Percentiles rank a stretch among this genome's conserved stretches.
phyloP scores from a whole-genome alignment of 2,888 invertebrate genomes.

The Cephus pulcher region DNA sequence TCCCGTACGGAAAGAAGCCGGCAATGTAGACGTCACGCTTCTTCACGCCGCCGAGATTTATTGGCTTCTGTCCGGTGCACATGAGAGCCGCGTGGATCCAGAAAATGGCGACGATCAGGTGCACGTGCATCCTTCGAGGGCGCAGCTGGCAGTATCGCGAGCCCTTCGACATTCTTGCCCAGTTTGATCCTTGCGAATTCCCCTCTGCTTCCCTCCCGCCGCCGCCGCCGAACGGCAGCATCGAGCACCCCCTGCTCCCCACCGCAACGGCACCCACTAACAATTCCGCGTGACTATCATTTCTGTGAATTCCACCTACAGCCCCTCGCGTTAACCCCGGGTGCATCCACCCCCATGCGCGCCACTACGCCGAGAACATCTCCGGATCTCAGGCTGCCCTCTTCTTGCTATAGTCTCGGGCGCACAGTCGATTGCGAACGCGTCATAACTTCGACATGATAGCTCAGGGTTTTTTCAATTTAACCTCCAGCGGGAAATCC shows the following conservation, averaged over 20 bases:
- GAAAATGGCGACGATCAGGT: conserved; percentile 36
- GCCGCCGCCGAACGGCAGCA: conserved; percentile 19
- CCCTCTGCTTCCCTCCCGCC: conserved; percentile 21
- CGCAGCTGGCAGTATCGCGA: conserved; percentile 22
- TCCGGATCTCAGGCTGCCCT: too few relatives aligned
- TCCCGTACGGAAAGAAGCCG: conserved; percentile 91
- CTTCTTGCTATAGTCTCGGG: too few relatives aligned
- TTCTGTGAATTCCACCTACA: neutral
- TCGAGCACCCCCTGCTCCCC: conserved; percentile 33
- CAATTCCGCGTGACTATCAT: conserved; percentile 15
- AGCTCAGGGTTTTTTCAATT: too few relatives aligned
- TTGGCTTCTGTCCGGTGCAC: conserved; percentile 71
- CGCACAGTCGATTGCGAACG: too few relatives aligned
- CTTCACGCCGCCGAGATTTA: conserved; percentile 74
- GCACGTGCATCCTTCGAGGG: conserved; percentile 21
- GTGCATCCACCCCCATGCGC: too few relatives aligned
- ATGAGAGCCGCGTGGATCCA: conserved; percentile 42
- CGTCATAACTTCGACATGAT: too few relatives aligned
- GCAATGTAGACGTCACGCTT: conserved; percentile 91
- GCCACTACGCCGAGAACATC: too few relatives aligned
- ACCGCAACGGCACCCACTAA: conserved; percentile 21
- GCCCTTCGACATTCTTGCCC: too few relatives aligned
- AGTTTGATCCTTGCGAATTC: too few relatives aligned
- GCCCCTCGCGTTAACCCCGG: too few relatives aligned
- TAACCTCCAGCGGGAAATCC: too few relatives aligned